Evolutionary conservation across 2,888 invertebrate genomes (phyloP).

Genomic region (Meteorus colon): DNA sequence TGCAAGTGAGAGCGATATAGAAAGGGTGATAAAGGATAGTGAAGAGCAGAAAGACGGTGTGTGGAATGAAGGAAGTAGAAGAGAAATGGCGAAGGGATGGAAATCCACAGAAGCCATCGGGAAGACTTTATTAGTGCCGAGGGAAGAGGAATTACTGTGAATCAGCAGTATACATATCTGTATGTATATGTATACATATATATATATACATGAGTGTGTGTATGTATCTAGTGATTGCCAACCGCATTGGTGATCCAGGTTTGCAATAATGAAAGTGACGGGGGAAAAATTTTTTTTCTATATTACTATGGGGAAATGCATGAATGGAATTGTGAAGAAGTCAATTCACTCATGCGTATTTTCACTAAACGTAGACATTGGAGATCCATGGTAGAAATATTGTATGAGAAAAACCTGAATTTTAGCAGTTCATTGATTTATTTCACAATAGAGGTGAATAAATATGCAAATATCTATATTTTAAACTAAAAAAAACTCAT

Average conservation of each 20-base stretch:
- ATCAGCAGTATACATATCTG: conserved; percentile 29
- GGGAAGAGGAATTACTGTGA: conserved; percentile 40
- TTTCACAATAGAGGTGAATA: too few species aligned
- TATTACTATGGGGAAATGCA: too few species aligned
- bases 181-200: not conserved
- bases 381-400: too few species aligned
- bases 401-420: too few species aligned
- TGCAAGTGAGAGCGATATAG: conserved; percentile 8
- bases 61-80: conserved; percentile 8
- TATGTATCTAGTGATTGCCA: not conserved
- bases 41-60: conserved; percentile 3
- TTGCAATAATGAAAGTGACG: not conserved
- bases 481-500: too few species aligned
- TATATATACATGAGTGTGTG: not conserved
- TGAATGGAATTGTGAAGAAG: too few species aligned
- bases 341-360: too few species aligned
- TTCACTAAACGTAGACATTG: too few species aligned
- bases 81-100: conserved; percentile 36
- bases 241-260: not conserved
- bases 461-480: too few species aligned
- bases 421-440: too few species aligned
- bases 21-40: conserved; percentile 14
- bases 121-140: conserved; percentile 39
- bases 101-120: conserved; percentile 38
- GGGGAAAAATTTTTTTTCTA: too few species aligned